Conservation (phyloP, 2,113 vertebrate species). For the Aramus guarauna region DNA sequence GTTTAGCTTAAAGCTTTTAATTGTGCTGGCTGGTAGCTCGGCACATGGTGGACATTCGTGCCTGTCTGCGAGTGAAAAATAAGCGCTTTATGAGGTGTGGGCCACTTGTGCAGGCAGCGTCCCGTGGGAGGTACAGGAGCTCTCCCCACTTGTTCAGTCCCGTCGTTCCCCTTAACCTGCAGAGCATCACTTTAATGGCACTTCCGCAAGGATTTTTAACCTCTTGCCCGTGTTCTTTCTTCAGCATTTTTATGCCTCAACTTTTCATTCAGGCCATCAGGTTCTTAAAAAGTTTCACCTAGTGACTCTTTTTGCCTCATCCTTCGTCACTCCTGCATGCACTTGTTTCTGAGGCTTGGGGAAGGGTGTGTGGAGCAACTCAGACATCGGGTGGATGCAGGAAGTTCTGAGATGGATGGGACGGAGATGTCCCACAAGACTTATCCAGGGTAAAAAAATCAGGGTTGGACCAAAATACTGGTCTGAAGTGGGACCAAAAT, state of each 20-base stretch:
- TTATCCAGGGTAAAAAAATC: background rate
- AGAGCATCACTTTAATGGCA: background rate
- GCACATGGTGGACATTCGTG: rapidly evolving
- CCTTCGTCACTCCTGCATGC: background rate
- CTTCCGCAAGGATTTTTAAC: background rate
- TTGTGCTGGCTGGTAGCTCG: background rate
- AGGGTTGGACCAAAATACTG: background rate
- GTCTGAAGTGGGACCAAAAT: background rate
- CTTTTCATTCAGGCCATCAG: background rate
- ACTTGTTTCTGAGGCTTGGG: background rate
- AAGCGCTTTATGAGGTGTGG: background rate
- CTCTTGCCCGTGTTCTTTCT: background rate
- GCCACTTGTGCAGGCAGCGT: background rate
- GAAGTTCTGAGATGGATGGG: background rate
- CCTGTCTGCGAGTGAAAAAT: background rate
- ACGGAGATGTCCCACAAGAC: background rate
- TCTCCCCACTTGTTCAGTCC: background rate
- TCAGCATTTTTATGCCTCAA: background rate
- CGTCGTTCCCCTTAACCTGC: background rate
- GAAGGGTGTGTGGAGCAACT: background rate
- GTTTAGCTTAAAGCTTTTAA: background rate
- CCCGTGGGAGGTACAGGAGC: background rate
- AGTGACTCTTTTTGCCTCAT: background rate
- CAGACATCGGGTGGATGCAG: background rate
- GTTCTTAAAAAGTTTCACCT: background rate